Evolutionary conservation across 2,113 vertebrate species (phyloP).

Genomic region (Pluvialis apricaria): DNA sequence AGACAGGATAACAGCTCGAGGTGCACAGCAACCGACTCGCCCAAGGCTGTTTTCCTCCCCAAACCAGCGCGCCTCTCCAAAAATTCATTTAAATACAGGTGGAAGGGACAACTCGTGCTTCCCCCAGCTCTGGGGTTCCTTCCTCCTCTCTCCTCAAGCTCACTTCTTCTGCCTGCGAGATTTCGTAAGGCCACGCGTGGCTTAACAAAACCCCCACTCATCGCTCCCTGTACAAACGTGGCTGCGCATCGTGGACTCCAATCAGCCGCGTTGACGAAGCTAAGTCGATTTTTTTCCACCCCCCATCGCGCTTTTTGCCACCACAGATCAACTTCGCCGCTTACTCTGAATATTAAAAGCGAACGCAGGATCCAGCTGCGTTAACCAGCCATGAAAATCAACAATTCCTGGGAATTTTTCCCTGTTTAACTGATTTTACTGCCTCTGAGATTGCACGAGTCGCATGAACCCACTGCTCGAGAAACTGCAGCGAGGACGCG

Average conservation of each 20-base stretch:
- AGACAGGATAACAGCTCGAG: neutral
- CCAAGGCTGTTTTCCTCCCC: neutral
- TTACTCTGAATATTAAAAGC: neutral
- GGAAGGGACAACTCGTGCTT: neutral
- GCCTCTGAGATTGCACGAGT: rapidly evolving
- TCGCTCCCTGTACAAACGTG: rapidly evolving
- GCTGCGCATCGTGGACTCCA: rapidly evolving
- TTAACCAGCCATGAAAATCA: neutral
- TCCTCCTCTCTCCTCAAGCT: neutral
- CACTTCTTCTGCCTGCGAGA: neutral
- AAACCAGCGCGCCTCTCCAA: neutral
- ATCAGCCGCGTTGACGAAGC: rapidly evolving
- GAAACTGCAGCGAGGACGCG: rapidly evolving
- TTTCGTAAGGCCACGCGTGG: rapidly evolving
- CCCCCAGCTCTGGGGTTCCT: neutral
- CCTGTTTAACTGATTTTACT: neutral
- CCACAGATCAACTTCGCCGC: neutral
- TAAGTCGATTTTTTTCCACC: too few relatives aligned
- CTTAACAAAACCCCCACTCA: neutral
- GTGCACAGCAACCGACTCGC: neutral
- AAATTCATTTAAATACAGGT: neutral
- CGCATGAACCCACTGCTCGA: neutral
- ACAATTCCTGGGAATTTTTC: neutral
- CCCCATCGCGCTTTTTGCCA: too few relatives aligned
- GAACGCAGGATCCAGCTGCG: rapidly evolving